These are phyloP conservation scores for Notolabrus celidotus DNA, from an alignment of 2,797 vertebrate species.

Conservation along the genomic window DNA sequence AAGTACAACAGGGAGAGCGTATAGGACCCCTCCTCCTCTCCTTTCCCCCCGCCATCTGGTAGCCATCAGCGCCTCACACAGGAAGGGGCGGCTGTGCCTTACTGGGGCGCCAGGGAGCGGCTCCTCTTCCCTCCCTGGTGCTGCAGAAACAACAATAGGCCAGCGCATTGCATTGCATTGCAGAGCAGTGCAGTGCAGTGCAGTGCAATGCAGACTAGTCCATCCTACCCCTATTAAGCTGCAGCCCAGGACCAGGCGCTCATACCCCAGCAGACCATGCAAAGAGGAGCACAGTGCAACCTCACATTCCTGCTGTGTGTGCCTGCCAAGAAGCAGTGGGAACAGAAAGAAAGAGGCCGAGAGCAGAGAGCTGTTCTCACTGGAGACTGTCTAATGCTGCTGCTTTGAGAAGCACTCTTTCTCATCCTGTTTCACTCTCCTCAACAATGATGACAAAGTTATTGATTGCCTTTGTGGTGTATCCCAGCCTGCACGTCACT, in stretches of 20 bases:
- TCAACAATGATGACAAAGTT: slow-evolving; percentile 46
- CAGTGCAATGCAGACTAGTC: slow-evolving; percentile 32
- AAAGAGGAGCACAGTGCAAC: slow-evolving; percentile 73
- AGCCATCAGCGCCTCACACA: slow-evolving; percentile 86
- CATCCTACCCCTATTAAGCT: slow-evolving; percentile 57
- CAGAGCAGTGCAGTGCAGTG: slow-evolving; percentile 18
- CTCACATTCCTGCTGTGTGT: slow-evolving; percentile 76
- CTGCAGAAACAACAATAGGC: slow-evolving; percentile 79
- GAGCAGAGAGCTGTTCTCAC: slow-evolving; percentile 74
- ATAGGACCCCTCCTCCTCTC: slow-evolving; percentile 58
- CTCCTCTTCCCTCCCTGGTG: slow-evolving; percentile 71
- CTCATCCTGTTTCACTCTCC: slow-evolving; percentile 46
- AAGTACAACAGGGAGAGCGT: slow-evolving; percentile 30
- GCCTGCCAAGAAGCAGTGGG: slow-evolving; percentile 81
- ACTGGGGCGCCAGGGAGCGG: slow-evolving; percentile 83
- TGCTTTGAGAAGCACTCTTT: slow-evolving; percentile 58
- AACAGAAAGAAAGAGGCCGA: slow-evolving; percentile 70
- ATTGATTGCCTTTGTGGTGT: slow-evolving; percentile 45
- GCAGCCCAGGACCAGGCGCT: slow-evolving; percentile 57
- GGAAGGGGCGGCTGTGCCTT: slow-evolving; percentile 83
- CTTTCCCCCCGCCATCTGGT: slow-evolving; percentile 83
- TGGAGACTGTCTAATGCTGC: slow-evolving; percentile 64
- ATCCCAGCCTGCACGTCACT: slow-evolving; percentile 14
- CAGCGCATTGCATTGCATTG: slow-evolving; percentile 37
- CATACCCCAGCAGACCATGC: slow-evolving; percentile 68